Conservation (phyloP, 1,140 invertebrate species). For the Drosophila busckii region DNA sequence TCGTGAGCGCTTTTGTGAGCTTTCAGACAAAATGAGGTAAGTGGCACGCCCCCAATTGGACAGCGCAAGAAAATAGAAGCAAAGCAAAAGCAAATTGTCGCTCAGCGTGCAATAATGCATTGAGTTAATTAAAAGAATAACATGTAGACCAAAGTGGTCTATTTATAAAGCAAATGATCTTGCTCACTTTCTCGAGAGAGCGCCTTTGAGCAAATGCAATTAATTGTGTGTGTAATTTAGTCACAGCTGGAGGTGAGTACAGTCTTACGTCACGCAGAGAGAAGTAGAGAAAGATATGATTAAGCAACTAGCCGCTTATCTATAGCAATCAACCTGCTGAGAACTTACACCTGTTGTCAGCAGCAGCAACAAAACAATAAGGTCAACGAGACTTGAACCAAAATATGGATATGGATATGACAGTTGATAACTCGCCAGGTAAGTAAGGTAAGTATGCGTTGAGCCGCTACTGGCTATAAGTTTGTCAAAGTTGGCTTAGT, state of each 20-base stretch:
- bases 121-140: conserved; percentile 58
- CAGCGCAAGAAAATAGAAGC: conserved; percentile 8
- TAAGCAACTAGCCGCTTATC: background rate
- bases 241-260: background rate
- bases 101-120: conserved; percentile 36
- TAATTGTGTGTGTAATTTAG: too few relatives aligned
- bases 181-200: conserved; percentile 1
- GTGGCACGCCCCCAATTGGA: conserved; percentile 49
- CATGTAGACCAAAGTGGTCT: conserved; percentile 33
- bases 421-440: too few relatives aligned
- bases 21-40: conserved; percentile 11
- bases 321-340: too few relatives aligned
- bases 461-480: too few relatives aligned
- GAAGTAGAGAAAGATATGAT: background rate
- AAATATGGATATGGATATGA: too few relatives aligned
- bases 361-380: background rate
- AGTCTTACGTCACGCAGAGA: background rate
- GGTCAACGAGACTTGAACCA: too few relatives aligned
- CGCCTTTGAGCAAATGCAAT: background rate
- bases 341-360: conserved; percentile 24
- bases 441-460: too few relatives aligned
- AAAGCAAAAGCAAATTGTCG: conserved; percentile 43
- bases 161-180: conserved; percentile 43
- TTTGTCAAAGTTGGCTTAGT: too few relatives aligned
- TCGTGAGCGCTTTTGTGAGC: conserved; percentile 7